Evolutionary conservation across 1,140 invertebrate species (phyloP), one percentile per base, ranked within the genome.

Genomic region (Meteorus sp.): DNA sequence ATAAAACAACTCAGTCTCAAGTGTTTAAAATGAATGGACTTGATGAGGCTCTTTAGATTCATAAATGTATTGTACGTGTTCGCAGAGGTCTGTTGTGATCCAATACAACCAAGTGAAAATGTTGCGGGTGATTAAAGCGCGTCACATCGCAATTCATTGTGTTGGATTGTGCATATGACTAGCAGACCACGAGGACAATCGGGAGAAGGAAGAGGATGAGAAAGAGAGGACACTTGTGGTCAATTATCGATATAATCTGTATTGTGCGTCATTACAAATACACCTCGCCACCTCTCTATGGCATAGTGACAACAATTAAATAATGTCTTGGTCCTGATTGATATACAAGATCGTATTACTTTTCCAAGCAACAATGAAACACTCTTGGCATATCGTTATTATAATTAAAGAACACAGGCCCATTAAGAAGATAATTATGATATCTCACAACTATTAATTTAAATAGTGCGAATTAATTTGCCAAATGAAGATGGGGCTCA

Each of bases 61-160:
- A 23, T 31, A 17, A 17, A 17, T 33, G 37, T 37, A 31, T 37
- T 45, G 25, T 45, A 19, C 52, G 8, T 31, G 29, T 13, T 6
- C 8, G 35, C 54, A 48, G 43, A 37, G 27, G 17, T 29, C 13
- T 4, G 27, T 57, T 57, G 55, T 57, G 19, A 23, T 47, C 19
- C 27, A 57, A 48, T 57, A 48, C 50, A 57, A 57, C 44, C 13
- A 22, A 57, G 31, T 33, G 44, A 48, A 57, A 57, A 39, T 57
- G 29, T 35, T 48, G 29, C 29, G 44, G 44, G 35, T 48, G 27
- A 57, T 57, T 57, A 48, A 57, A 57, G 44, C 15, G 55, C 25
- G 54, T 47, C 55, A 48, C 55, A 56, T 57, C 29, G 45, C 45
- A 22, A 57, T 57, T 57, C 44, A 57, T 50, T 57, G 31, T 50